Conservation (phyloP, 2,888 invertebrate species). For the Argynnis bischoffii region DNA sequence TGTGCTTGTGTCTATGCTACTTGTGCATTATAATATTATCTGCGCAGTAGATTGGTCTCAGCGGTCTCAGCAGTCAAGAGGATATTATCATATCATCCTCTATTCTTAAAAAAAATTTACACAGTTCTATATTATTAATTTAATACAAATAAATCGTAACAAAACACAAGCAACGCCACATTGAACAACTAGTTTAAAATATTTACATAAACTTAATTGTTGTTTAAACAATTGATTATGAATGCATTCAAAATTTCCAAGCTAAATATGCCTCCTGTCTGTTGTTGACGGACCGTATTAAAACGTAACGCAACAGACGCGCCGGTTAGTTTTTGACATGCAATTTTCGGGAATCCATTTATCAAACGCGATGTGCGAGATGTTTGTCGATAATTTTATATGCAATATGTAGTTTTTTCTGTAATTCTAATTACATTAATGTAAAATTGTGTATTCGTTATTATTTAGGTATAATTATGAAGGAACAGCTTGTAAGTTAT, state of each 20-base stretch:
- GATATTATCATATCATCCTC: no score
- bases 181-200: no score
- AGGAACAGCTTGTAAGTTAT: no score
- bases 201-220: slow-evolving; percentile 1
- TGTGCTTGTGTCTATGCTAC: no score
- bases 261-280: slow-evolving; percentile 58
- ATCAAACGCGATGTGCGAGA: slow-evolving; percentile 57
- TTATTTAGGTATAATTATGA: no score
- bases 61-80: no score
- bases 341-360: slow-evolving; percentile 78
- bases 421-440: slow-evolving; percentile 30
- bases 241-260: slow-evolving; percentile 46
- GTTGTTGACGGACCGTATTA: slow-evolving; percentile 68
- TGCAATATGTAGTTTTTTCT: slow-evolving; percentile 27
- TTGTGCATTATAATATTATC: no score
- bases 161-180: background rate
- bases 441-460: no score
- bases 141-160: background rate
- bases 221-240: slow-evolving; percentile 39
- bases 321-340: slow-evolving; percentile 76
- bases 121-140: no score
- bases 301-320: slow-evolving; percentile 71
- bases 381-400: slow-evolving; percentile 29
- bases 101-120: no score
- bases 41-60: no score